These are phyloP conservation scores for Apostichopus leukothele DNA, from an alignment of 53 echinoderm and acorn worm genomes.

Conservation along the genomic window DNA sequence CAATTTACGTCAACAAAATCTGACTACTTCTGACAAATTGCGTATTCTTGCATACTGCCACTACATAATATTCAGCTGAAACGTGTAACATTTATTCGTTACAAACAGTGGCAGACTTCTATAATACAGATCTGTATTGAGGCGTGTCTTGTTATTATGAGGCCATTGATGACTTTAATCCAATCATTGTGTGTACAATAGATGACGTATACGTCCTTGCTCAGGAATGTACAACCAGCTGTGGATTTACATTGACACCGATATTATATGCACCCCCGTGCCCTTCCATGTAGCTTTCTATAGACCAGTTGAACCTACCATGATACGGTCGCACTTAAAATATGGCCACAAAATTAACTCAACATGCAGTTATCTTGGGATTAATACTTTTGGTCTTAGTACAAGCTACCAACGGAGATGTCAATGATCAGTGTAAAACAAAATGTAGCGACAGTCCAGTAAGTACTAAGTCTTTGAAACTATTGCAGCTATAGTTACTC, in stretches of 20 bases:
- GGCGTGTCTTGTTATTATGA: constrained; percentile 13
- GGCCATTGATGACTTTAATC: constrained; percentile 41
- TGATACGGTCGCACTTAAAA: neutral
- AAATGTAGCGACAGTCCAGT: neutral
- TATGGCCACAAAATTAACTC: neutral
- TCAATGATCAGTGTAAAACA: neutral
- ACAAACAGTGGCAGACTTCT: neutral
- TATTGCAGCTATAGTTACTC: neutral
- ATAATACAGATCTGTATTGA: neutral
- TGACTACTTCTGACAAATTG: too few species aligned
- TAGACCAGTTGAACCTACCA: neutral
- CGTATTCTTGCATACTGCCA: neutral
- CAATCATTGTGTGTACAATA: constrained; percentile 30
- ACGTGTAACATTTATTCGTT: neutral
- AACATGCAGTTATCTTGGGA: neutral
- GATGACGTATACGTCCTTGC: constrained; percentile 10
- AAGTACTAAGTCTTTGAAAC: neutral
- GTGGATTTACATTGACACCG: neutral
- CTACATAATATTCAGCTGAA: neutral
- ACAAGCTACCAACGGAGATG: neutral
- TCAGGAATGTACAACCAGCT: constrained; percentile 36
- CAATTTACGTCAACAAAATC: too few species aligned
- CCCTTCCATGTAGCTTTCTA: neutral
- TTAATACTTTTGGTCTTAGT: neutral
- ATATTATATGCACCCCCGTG: neutral